Evolutionary conservation across 2,888 invertebrate genomes (phyloP).

Genomic region (Sinentomon sp.): DNA sequence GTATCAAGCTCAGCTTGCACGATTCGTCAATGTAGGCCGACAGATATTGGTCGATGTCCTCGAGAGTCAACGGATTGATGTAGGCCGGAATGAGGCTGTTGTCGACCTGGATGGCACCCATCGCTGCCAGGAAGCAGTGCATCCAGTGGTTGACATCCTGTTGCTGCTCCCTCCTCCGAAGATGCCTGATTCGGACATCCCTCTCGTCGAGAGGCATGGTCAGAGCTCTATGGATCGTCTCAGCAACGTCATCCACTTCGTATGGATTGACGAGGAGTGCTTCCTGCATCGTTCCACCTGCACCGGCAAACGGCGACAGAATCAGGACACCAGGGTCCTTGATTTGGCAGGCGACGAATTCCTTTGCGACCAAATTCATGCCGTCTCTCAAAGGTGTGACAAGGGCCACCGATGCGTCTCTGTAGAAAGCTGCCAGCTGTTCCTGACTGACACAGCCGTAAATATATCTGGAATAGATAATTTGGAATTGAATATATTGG

Average conservation of each 20-base stretch:
- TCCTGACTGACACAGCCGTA: constrained; percentile 22
- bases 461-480: constrained; percentile 23
- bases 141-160: constrained; percentile 23
- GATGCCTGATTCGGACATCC: constrained; percentile 21
- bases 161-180: constrained; percentile 21
- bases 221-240: constrained; percentile 22
- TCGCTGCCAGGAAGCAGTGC: constrained; percentile 21
- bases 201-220: constrained; percentile 23
- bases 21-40: constrained; percentile 20
- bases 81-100: constrained; percentile 17
- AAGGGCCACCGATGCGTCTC: constrained; percentile 22
- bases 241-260: constrained; percentile 22
- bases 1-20: constrained; percentile 21
- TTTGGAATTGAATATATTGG: too few relatives aligned
- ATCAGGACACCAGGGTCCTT: constrained; percentile 22
- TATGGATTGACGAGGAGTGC: constrained; percentile 23
- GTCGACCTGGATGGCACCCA: constrained; percentile 19
- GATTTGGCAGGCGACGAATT: constrained; percentile 23
- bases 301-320: constrained; percentile 23
- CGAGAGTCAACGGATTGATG: constrained; percentile 20
- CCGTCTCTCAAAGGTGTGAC: constrained; percentile 24
- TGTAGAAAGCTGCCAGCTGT: constrained; percentile 22
- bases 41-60: constrained; percentile 21
- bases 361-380: constrained; percentile 24
- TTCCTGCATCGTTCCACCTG: constrained; percentile 22